A percentile compares a stretch with the other conserved stretches of the same genome.
These are phyloP conservation scores for Lepidocyrtinus sp. DNA, from an alignment of 2,888 invertebrate genomes.

Conservation along the genomic window DNA sequence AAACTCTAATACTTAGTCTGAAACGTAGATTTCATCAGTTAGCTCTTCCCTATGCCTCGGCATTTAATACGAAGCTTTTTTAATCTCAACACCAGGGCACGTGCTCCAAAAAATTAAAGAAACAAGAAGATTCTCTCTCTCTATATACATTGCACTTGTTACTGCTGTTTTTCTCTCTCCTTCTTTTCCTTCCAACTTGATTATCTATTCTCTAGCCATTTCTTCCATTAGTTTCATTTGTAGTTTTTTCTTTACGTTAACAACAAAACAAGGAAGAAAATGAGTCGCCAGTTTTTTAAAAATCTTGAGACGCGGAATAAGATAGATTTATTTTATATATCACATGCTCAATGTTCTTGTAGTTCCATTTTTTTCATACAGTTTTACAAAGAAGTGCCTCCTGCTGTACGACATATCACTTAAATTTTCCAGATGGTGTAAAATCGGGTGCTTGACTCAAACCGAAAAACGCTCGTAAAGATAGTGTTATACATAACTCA, in stretches of 20 bases:
- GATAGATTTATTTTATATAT: not conserved
- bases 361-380: not conserved
- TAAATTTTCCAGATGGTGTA: not conserved
- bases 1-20: not conserved
- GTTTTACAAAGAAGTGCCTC: not conserved
- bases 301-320: not conserved
- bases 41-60: not conserved
- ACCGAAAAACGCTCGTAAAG: not conserved
- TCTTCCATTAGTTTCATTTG: not conserved
- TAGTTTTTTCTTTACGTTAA: too few relatives aligned
- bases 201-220: not conserved
- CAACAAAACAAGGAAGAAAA: not conserved
- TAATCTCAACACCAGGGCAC: not conserved
- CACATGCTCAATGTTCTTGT: not conserved
- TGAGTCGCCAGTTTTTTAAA: not conserved
- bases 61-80: not conserved
- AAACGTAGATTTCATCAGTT: not conserved
- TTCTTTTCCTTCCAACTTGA: not conserved
- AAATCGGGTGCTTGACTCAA: not conserved
- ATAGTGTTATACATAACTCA: conserved; percentile 9
- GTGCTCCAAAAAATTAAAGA: not conserved
- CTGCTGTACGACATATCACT: not conserved
- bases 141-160: too few relatives aligned
- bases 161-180: not conserved
- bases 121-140: not conserved